Percentiles rank a stretch among this genome's conserved stretches.
phyloP scores from a whole-genome alignment of 2,888 invertebrate genomes.

The Drosophila emarginata region DNA sequence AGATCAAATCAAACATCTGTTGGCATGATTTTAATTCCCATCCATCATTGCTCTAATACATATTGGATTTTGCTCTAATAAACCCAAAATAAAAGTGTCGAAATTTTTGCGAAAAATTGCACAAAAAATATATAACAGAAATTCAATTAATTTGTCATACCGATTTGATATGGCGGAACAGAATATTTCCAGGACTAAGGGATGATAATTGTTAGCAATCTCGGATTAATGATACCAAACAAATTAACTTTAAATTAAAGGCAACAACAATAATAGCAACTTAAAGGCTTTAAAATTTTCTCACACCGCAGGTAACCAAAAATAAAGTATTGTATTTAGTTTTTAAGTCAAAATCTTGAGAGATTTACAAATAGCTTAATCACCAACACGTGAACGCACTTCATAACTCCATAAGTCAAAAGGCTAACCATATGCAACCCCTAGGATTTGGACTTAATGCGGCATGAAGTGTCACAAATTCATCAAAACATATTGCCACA shows the following conservation, averaged over 20 bases:
- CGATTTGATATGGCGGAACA: slow-evolving; percentile 55
- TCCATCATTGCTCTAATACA: slow-evolving; percentile 58
- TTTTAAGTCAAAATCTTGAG: neutral
- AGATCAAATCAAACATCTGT: slow-evolving; percentile 49
- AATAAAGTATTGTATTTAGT: slow-evolving; percentile 21
- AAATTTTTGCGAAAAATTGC: slow-evolving; percentile 43
- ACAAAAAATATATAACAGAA: slow-evolving; percentile 45
- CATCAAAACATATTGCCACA: slow-evolving; percentile 71
- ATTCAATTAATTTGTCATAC: slow-evolving; percentile 70
- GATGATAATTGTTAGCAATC: slow-evolving; percentile 20
- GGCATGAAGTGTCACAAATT: slow-evolving; percentile 81
- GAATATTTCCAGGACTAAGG: slow-evolving; percentile 22
- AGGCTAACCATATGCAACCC: slow-evolving; percentile 28
- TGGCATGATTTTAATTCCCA: slow-evolving; percentile 30
- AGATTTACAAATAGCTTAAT: slow-evolving; percentile 54
- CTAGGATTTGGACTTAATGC: slow-evolving; percentile 52
- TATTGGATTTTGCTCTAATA: slow-evolving; percentile 56
- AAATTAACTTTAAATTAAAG: slow-evolving; percentile 41
- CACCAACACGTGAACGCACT: slow-evolving; percentile 77
- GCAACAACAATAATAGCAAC: slow-evolving; percentile 1
- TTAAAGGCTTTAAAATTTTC: slow-evolving; percentile 28
- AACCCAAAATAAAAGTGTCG: slow-evolving; percentile 27
- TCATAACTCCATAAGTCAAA: slow-evolving; percentile 41
- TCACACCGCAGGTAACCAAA: slow-evolving; percentile 60
- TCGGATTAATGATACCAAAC: slow-evolving; percentile 1